Evolutionary conservation across 2,113 vertebrate species (phyloP).

Genomic region (Lepus europaeus): DNA sequence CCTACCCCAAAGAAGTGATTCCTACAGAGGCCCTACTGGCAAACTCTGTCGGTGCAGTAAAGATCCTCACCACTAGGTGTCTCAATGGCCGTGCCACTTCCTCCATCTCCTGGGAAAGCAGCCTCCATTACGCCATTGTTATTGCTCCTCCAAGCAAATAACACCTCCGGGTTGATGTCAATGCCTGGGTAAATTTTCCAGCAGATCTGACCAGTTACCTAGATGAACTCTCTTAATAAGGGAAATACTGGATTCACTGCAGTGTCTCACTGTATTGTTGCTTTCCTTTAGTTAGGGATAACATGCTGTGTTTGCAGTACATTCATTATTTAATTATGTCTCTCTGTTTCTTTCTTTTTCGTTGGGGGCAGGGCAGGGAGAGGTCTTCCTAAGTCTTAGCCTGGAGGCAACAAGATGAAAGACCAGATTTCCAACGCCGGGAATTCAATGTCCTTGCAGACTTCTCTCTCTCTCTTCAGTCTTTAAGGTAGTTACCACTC

Average conservation of each 20-base stretch:
- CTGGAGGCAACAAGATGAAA: background rate
- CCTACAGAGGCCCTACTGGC: background rate
- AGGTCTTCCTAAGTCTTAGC: constrained; percentile 11
- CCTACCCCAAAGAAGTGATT: background rate
- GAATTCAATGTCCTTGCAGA: constrained; percentile 32
- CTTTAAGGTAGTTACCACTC: constrained; percentile 33
- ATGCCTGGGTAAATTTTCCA: background rate
- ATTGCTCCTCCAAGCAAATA: constrained; percentile 33
- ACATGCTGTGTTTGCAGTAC: background rate
- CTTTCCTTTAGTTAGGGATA: constrained; percentile 53
- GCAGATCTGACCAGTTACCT: constrained; percentile 1
- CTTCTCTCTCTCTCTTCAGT: background rate
- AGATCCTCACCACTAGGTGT: constrained; percentile 87
- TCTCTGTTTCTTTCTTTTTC: background rate
- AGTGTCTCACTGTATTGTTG: background rate
- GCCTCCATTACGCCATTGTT: constrained; percentile 64
- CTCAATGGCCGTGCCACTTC: constrained; percentile 82
- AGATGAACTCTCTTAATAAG: background rate
- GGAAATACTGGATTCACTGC: background rate
- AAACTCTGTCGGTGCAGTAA: constrained; percentile 64
- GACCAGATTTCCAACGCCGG: background rate
- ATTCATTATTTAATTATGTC: constrained; percentile 38
- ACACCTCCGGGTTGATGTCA: constrained; percentile 22
- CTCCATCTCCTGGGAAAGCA: constrained; percentile 17
- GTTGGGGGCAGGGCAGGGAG: background rate